Evolutionary conservation across 2,888 invertebrate species (phyloP).

Genomic region (Stenodema calcarata): DNA sequence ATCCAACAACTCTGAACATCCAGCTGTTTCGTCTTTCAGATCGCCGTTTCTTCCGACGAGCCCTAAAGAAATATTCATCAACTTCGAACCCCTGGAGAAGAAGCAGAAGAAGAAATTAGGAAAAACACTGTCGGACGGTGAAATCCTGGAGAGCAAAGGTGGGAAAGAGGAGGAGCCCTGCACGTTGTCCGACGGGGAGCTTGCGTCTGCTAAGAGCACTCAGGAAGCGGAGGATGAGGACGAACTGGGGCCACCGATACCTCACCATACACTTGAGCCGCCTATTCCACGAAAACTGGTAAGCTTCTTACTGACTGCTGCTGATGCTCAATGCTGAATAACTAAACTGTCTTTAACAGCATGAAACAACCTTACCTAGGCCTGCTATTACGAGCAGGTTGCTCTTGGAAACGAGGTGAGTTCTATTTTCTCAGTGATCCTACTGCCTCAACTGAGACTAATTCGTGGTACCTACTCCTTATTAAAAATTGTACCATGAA

Average conservation of each 20-base stretch:
- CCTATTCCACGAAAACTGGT: slow-evolving; percentile 35
- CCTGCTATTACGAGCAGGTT: too few relatives aligned
- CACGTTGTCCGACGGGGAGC: slow-evolving; percentile 62
- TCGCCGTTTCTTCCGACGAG: slow-evolving; percentile 57
- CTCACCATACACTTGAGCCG: background rate
- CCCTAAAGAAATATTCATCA: slow-evolving; percentile 80
- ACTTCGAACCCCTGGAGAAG: slow-evolving; percentile 75
- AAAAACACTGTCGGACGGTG: slow-evolving; percentile 82
- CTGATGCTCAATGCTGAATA: too few relatives aligned
- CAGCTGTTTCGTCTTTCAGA: slow-evolving; percentile 47
- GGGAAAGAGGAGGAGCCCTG: slow-evolving; percentile 62
- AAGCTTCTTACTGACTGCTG: background rate
- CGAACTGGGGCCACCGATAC: slow-evolving; percentile 25
- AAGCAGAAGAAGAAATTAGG: slow-evolving; percentile 63
- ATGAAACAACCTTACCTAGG: too few relatives aligned
- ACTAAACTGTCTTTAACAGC: too few relatives aligned
- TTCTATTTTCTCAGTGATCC: too few relatives aligned
- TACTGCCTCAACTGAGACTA: too few relatives aligned
- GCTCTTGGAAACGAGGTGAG: too few relatives aligned
- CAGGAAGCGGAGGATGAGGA: slow-evolving; percentile 51
- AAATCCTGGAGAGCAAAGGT: slow-evolving; percentile 70
- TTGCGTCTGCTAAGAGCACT: slow-evolving; percentile 52
- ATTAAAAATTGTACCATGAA: too few relatives aligned
- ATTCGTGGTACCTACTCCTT: too few relatives aligned
- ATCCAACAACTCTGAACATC: background rate